Evolutionary conservation across 1,140 invertebrate genomes (phyloP), one percentile per base, ranked within the genome.

Genomic region (Drosophila lini): DNA sequence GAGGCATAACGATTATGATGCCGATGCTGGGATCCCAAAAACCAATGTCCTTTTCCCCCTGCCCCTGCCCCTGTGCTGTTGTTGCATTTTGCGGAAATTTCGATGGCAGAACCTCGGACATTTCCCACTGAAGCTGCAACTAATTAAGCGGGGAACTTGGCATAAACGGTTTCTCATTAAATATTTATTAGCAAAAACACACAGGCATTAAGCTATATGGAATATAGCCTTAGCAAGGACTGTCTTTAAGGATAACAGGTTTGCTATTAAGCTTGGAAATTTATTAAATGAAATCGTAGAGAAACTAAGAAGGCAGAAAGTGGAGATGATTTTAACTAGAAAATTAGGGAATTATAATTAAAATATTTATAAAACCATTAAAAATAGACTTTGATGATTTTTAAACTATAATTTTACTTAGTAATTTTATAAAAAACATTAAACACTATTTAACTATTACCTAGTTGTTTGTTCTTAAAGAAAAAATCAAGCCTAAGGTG

Each of bases 141-240:
- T 80, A 84, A 83, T 83, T 84, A 84, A 77, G 41, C 44, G 44
- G 38, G 31, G 41, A 13, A 41, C 25, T 25, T 22, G 50, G 34
- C 77, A 58, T 73, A 84, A 83, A 84, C 80, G 81, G 55, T 52
- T 74, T 53, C 64, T 50, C 70, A 79, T 79, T 85, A 68, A 86
- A 86, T 76, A 78, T 85, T 81, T 76, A 86, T 81, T 62, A 41
- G 53, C 44, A 52, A 42, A 71, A 41, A 47, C 25, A 57, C 48
- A 61, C 34, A 53, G 5, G 28, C 9, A 28, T 32, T 32, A 32
- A 16, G 28, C 25, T 50, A n/a, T 28, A n/a, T 28, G 25, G 47
- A 10, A 31, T 6, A 31, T 16, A 11, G 1, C 25, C 0, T 28
- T 2, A 6, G 1, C 5, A 11, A n/a, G 28, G 25, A 1, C 0